phyloP scores from a whole-genome alignment of 1,140 invertebrate species.

The Calliphora vicina region DNA sequence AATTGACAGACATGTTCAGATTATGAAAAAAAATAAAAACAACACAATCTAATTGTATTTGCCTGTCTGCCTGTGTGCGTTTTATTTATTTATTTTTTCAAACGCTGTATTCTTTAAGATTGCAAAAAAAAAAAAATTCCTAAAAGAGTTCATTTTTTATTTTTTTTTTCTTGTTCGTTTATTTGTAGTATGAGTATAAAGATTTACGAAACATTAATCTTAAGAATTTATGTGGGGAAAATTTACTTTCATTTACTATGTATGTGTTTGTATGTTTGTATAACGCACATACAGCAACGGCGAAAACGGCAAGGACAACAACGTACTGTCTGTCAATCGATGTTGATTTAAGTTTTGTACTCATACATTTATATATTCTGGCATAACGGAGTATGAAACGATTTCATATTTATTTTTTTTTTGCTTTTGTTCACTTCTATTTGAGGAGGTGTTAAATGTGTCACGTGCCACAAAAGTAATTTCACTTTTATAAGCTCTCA shows the following conservation, averaged over 20 bases:
- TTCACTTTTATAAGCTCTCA: slow-evolving; percentile 33
- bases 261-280: background rate
- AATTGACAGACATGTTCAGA: background rate
- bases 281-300: background rate
- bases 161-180: background rate
- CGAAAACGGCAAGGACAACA: background rate
- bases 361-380: background rate
- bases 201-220: slow-evolving; percentile 17
- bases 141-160: slow-evolving; percentile 4
- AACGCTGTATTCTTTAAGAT: background rate
- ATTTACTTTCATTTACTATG: background rate
- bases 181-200: background rate
- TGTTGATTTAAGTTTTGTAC: slow-evolving; percentile 20
- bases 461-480: slow-evolving; percentile 32
- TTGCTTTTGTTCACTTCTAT: background rate
- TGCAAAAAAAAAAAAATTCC: background rate
- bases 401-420: slow-evolving; percentile 17
- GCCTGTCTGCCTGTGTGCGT: background rate
- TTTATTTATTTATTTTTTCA: background rate
- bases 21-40: background rate
- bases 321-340: slow-evolving; percentile 20
- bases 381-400: background rate
- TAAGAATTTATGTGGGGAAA: background rate
- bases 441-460: slow-evolving; percentile 25
- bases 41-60: background rate